Conservation (phyloP, 2,797 vertebrate species). For the Spondyliosoma cantharus region DNA sequence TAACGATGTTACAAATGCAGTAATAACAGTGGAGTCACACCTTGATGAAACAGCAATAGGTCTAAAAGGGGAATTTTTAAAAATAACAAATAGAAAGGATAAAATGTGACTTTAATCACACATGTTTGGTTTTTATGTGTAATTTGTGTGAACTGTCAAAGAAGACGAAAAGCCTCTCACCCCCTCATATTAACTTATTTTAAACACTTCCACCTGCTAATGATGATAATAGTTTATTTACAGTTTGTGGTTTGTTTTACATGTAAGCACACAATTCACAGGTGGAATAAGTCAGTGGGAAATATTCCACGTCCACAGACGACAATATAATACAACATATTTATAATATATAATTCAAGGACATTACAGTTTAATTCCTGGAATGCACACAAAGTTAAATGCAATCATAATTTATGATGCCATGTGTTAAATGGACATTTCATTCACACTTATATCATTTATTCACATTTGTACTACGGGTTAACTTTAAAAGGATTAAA, state of each 20-base stretch:
- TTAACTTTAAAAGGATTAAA: constrained; percentile 23
- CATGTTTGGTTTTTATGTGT: not conserved
- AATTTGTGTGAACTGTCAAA: not conserved
- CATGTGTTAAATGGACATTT: not conserved
- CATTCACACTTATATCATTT: not conserved
- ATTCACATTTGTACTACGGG: not conserved
- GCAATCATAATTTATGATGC: not conserved
- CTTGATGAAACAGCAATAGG: not conserved
- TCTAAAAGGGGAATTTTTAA: too few species aligned
- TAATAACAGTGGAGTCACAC: not conserved
- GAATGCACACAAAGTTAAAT: not conserved
- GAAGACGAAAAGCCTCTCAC: not conserved
- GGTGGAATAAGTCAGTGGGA: not conserved
- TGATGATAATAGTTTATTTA: not conserved
- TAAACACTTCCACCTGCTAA: not conserved
- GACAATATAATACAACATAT: not conserved
- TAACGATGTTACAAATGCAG: not conserved
- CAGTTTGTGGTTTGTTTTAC: not conserved
- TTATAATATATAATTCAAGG: not conserved
- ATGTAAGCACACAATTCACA: not conserved
- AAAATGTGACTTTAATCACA: not conserved
- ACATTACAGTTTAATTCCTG: not conserved
- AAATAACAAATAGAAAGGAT: not conserved
- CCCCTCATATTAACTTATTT: not conserved
- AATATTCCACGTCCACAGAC: not conserved